Percentiles rank a stretch among this genome's conserved stretches.
These are phyloP conservation scores for Platypus cylindrus DNA, from an alignment of 2,888 invertebrate species.

Conservation along the genomic window DNA sequence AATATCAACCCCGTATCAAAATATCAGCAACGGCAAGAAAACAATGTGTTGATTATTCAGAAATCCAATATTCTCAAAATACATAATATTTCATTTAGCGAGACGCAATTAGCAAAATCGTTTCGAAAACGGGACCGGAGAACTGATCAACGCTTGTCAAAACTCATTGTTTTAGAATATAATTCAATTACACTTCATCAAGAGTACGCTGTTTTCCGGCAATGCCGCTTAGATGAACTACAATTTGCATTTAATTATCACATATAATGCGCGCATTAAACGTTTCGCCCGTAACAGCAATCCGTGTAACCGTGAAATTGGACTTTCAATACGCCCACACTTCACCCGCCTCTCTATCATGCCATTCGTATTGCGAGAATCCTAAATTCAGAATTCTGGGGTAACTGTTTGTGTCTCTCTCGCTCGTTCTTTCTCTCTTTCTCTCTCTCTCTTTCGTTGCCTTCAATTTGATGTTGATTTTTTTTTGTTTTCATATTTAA, in stretches of 20 bases:
- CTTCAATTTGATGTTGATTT: neutral
- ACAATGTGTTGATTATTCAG: no score
- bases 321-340: no score
- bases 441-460: neutral
- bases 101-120: slow-evolving; percentile 17
- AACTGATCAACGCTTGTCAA: slow-evolving; percentile 12
- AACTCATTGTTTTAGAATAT: slow-evolving; percentile 34
- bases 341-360: no score
- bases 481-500: slow-evolving; percentile 9
- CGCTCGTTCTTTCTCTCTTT: no score
- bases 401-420: no score
- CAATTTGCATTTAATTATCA: slow-evolving; percentile 39
- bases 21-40: no score
- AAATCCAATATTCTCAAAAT: no score
- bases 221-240: slow-evolving; percentile 36
- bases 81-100: no score
- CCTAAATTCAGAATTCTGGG: no score
- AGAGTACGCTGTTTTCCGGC: slow-evolving; percentile 37
- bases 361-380: no score
- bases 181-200: slow-evolving; percentile 38
- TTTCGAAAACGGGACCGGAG: slow-evolving; percentile 20
- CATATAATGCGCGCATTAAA: slow-evolving; percentile 38
- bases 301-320: slow-evolving; percentile 33
- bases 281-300: slow-evolving; percentile 28
- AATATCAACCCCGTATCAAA: no score